These are phyloP conservation scores for Sclerurus mexicanus DNA, from an alignment of 2,113 vertebrate genomes.

Conservation along the genomic window DNA sequence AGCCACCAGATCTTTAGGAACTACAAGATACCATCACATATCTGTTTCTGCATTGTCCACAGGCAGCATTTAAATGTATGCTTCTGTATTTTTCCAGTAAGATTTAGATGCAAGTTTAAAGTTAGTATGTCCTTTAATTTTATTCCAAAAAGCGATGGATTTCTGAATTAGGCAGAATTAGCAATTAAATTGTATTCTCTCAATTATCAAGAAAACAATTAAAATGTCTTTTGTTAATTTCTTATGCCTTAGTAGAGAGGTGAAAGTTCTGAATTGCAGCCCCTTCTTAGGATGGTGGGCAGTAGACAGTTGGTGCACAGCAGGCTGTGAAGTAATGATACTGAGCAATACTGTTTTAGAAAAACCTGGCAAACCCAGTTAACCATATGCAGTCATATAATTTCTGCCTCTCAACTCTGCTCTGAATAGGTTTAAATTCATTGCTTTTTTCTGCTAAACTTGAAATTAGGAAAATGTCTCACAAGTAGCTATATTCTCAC, in stretches of 20 bases:
- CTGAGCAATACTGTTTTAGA: neutral
- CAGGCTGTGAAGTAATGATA: conserved; percentile 14
- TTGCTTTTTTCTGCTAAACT: neutral
- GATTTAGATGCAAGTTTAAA: neutral
- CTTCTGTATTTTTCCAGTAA: neutral
- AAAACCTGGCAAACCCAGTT: conserved; percentile 28
- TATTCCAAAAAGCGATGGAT: neutral
- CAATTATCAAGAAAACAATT: neutral
- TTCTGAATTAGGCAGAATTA: neutral
- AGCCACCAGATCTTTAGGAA: neutral
- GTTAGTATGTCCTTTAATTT: neutral
- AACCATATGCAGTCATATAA: neutral
- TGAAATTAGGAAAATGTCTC: neutral
- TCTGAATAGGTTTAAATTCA: neutral
- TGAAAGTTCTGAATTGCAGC: neutral
- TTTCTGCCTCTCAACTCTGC: conserved; percentile 6
- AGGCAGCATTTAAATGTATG: neutral
- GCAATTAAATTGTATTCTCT: neutral
- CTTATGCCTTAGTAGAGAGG: neutral
- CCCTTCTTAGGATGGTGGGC: neutral
- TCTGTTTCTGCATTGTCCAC: neutral
- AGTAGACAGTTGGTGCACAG: conserved; percentile 49
- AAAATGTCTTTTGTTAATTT: neutral
- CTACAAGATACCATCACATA: neutral
- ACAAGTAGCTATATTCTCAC: neutral